Evolutionary conservation across 2,888 invertebrate species (phyloP).

Genomic region (Phaedon cochleariae): DNA sequence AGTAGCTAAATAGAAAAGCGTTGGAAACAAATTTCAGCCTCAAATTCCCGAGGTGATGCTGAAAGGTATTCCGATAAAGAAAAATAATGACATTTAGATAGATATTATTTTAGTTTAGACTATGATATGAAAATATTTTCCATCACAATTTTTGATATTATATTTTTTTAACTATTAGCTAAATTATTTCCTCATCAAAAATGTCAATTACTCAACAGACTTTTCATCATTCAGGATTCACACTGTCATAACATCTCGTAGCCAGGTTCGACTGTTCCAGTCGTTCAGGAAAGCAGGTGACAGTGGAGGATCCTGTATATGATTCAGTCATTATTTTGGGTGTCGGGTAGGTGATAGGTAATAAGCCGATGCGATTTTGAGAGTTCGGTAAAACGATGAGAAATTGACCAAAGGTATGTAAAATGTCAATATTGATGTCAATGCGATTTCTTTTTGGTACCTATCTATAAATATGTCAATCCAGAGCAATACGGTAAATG

Average conservation of each 20-base stretch:
- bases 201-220: slow-evolving; percentile 43
- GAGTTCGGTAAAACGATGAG: slow-evolving; percentile 47
- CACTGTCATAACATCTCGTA: slow-evolving; percentile 5
- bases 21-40: slow-evolving; percentile 55
- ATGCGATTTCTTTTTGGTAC: slow-evolving; percentile 56
- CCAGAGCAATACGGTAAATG: slow-evolving; percentile 64
- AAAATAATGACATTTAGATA: slow-evolving; percentile 50
- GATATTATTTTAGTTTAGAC: slow-evolving; percentile 33
- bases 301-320: slow-evolving; percentile 27
- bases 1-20: slow-evolving; percentile 54
- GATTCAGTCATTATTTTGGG: slow-evolving; percentile 50
- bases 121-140: slow-evolving; percentile 20
- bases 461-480: slow-evolving; percentile 61
- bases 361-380: slow-evolving; percentile 31
- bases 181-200: slow-evolving; percentile 33
- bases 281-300: not conserved
- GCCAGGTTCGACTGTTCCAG: too few species aligned
- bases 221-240: slow-evolving; percentile 26
- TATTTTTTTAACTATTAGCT: slow-evolving; percentile 26
- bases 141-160: slow-evolving; percentile 31
- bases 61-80: slow-evolving; percentile 52
- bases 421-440: slow-evolving; percentile 64
- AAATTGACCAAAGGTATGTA: slow-evolving; percentile 61
- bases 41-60: slow-evolving; percentile 45
- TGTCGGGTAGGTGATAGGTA: slow-evolving; percentile 49